A percentile compares a stretch with the other conserved stretches of the same genome.
Evolutionary conservation across 2,113 vertebrate genomes (phyloP).

Genomic region (Paradoxurus hermaphroditus): DNA sequence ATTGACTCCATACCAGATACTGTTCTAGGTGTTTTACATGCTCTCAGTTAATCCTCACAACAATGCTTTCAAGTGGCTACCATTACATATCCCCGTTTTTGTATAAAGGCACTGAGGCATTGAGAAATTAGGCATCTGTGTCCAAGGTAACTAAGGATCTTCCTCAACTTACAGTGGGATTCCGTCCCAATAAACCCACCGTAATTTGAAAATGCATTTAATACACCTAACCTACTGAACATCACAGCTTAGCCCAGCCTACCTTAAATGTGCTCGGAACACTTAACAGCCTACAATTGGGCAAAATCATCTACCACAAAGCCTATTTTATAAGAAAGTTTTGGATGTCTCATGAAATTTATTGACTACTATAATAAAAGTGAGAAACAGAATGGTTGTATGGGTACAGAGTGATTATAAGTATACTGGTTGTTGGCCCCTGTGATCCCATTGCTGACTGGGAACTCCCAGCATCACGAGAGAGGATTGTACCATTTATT

Average conservation of each 20-base stretch:
- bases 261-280: too few relatives aligned
- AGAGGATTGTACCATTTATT: neutral
- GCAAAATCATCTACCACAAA: neutral
- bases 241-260: neutral
- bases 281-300: neutral
- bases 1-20: neutral
- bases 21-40: neutral
- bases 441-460: neutral
- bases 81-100: neutral
- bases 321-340: neutral
- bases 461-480: neutral
- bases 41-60: neutral
- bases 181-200: neutral
- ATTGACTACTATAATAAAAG: neutral
- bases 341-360: neutral
- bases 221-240: neutral
- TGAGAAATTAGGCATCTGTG: neutral
- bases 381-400: neutral
- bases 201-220: neutral
- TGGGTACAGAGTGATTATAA: neutral
- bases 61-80: neutral
- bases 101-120: neutral
- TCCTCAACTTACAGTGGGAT: neutral
- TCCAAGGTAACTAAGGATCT: neutral
- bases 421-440: neutral